Evolutionary conservation across 1,140 invertebrate genomes (phyloP).

Genomic region (Luehdorfia chinensis): DNA sequence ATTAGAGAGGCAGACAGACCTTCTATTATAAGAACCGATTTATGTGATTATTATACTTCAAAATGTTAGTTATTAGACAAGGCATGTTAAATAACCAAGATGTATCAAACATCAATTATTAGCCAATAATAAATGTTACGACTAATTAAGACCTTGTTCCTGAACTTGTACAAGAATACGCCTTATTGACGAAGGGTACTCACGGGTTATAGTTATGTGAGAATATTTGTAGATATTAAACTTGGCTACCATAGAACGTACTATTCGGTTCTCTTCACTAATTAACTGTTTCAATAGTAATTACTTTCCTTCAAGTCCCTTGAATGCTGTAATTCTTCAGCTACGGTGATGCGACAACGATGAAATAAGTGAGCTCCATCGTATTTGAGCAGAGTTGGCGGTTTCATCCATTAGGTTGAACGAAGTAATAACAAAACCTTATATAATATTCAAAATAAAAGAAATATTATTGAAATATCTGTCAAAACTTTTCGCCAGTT

Average conservation of each 20-base stretch:
- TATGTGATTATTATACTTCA: no score
- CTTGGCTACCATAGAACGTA: conserved; percentile 23
- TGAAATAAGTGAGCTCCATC: conserved; percentile 18
- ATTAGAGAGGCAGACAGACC: no score
- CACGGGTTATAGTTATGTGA: no score
- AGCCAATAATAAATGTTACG: no score
- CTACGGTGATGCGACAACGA: conserved; percentile 34
- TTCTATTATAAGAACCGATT: no score
- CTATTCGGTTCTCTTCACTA: conserved; percentile 40
- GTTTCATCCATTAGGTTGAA: neutral
- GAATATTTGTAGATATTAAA: neutral
- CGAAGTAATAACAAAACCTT: no score
- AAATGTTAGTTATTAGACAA: no score
- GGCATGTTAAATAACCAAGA: no score
- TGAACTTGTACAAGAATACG: neutral
- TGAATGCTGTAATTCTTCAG: conserved; percentile 63
- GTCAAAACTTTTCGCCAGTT: no score
- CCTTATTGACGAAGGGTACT: neutral
- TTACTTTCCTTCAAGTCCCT: conserved; percentile 55
- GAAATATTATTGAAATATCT: no score
- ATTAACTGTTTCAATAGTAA: conserved; percentile 55
- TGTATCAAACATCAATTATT: no score
- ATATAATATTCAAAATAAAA: no score
- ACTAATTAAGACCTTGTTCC: neutral
- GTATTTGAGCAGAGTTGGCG: neutral